Conservation (phyloP, 2,113 vertebrate species). For the Sakesphorus luctuosus region DNA sequence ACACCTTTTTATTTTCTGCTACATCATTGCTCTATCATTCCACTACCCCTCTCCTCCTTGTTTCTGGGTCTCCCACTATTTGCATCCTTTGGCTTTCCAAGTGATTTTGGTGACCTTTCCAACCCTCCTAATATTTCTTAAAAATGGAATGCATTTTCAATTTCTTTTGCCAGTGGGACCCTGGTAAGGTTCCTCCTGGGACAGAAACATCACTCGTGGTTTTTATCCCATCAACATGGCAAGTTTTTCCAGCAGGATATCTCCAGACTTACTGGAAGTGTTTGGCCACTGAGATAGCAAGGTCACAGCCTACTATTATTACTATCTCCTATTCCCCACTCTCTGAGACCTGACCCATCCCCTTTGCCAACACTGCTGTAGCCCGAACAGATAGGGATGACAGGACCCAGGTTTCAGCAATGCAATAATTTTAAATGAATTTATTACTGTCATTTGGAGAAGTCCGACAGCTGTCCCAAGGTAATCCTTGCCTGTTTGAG, state of each 20-base stretch:
- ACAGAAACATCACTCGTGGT: neutral
- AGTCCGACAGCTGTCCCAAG: neutral
- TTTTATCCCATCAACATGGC: neutral
- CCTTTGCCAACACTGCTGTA: neutral
- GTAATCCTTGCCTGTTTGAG: neutral
- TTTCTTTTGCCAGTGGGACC: neutral
- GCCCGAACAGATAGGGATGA: neutral
- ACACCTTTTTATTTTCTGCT: neutral
- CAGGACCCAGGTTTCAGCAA: neutral
- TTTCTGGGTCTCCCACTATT: neutral
- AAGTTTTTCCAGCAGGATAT: neutral
- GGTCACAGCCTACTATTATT: neutral
- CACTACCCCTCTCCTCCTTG: neutral
- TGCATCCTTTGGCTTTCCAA: neutral
- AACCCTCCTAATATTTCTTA: neutral
- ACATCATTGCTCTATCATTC: neutral
- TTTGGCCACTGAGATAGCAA: neutral
- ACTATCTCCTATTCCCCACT: neutral
- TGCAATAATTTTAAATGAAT: neutral
- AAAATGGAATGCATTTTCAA: neutral
- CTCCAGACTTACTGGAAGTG: neutral
- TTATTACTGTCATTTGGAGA: neutral
- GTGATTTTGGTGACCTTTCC: neutral
- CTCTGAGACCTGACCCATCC: neutral
- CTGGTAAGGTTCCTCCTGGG: neutral